Evolutionary conservation across 2,888 invertebrate genomes (phyloP), one percentile per base, ranked within the genome.

Genomic region (Lathronympha strigana): DNA sequence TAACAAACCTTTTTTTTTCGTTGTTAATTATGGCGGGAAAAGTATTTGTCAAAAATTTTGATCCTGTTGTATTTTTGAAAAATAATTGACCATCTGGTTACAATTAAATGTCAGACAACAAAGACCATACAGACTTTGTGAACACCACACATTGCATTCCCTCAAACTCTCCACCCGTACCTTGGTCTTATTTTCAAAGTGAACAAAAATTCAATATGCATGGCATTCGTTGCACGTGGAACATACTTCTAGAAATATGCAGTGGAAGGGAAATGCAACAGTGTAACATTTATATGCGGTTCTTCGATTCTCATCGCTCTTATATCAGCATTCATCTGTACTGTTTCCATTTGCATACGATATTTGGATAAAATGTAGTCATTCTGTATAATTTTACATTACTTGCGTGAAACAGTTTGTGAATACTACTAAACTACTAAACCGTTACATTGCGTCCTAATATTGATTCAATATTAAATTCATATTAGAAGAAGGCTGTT

Each of bases 281-380:
- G 63, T 67, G 72, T 74, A 76, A 77, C 77, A 77, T 80, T 78
- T 64, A 76, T 80, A 79, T 76, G 76, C 79, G 74, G 75, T 73
- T 75, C 77, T 78, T 75, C 76, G 69, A 70, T 69, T 76, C 75
- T 78, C 81, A 81, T 81, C 77, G 78, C 77, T 79, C 80, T 80
- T 80, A 76, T 77, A 77, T 76, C 73, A 74, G 70, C 73, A 23
- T 49, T 40, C 45, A 71, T 71, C 71, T 66, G 47, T 51, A 36
- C 25, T 67, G 77, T 82, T 71, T 80, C 78, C 82, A 76, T 72
- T 80, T 67, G 9, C 17, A 11, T 4, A 47, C 45, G 54, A 33
- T n/a, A 33, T 31, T 31, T 5, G 21, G 17, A 40, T 17, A n/a
- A 3, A 15, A n/a, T n/a, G n/a, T n/a, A n/a, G n/a, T n/a, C n/a